Conservation (phyloP, 2,888 invertebrate genomes). For the Habroteleia sp. region DNA sequence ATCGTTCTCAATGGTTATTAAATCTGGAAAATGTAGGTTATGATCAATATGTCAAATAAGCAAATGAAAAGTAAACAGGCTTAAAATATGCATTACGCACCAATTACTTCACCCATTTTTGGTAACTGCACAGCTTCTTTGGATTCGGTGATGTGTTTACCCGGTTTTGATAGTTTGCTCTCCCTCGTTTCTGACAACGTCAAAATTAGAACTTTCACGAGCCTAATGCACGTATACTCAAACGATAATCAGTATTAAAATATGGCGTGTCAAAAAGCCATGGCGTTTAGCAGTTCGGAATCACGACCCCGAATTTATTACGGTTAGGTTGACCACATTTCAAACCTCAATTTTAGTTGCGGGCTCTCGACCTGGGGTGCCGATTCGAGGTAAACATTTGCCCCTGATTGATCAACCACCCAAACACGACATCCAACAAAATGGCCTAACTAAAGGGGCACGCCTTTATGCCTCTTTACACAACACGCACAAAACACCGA, state of each 20-base stretch:
- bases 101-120: slow-evolving; percentile 45
- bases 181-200: neutral
- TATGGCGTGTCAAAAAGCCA: slow-evolving; percentile 27
- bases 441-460: slow-evolving; percentile 78
- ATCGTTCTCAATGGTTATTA: slow-evolving; percentile 68
- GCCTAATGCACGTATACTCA: slow-evolving; percentile 15
- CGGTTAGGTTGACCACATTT: slow-evolving; percentile 2
- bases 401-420: slow-evolving; percentile 73
- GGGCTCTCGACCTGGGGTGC: slow-evolving; percentile 5
- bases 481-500: neutral
- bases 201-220: slow-evolving; percentile 30
- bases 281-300: too few species aligned
- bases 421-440: slow-evolving; percentile 71
- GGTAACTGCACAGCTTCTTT: too few species aligned
- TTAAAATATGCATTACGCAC: slow-evolving; percentile 7
- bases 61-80: slow-evolving; percentile 1
- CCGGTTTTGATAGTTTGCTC: too few species aligned
- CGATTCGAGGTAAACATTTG: slow-evolving; percentile 60
- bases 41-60: slow-evolving; percentile 10
- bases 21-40: slow-evolving; percentile 68
- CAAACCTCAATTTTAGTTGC: neutral
- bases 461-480: slow-evolving; percentile 63
- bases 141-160: too few species aligned
- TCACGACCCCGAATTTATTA: too few species aligned
- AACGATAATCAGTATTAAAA: slow-evolving; percentile 5